Evolutionary conservation across 1,140 invertebrate species (phyloP).

Genomic region (Oedothorax gibbosus): DNA sequence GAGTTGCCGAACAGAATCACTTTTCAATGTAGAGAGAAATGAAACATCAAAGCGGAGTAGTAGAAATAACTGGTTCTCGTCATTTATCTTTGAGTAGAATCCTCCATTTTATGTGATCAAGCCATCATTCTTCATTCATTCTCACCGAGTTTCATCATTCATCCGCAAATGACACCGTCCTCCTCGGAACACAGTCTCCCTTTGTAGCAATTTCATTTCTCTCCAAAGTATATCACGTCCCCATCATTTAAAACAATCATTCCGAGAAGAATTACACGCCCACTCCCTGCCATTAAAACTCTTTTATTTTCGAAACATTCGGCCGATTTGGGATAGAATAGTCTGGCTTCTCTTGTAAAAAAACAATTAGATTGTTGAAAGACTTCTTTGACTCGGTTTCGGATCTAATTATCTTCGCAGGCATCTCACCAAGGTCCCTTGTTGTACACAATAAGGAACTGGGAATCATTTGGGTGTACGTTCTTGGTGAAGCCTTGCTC

Average conservation of each 20-base stretch:
- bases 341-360: conserved; percentile 22
- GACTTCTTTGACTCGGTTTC: neutral
- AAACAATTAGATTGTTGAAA: conserved; percentile 21
- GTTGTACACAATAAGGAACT: too few species aligned
- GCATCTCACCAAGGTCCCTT: too few species aligned
- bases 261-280: conserved; percentile 39
- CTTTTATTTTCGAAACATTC: conserved; percentile 1
- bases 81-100: too few species aligned
- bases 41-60: too few species aligned
- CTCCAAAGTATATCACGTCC: conserved; percentile 40
- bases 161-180: conserved; percentile 24
- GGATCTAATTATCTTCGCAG: too few species aligned
- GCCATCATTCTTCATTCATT: too few species aligned
- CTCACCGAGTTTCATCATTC: conserved; percentile 11
- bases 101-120: too few species aligned
- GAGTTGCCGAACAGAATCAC: too few species aligned
- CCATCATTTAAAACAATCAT: conserved; percentile 56
- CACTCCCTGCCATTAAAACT: conserved; percentile 41
- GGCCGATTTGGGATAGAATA: conserved; percentile 12
- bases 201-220: conserved; percentile 29
- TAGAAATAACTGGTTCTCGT: too few species aligned
- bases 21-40: too few species aligned
- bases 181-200: neutral
- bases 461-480: too few species aligned
- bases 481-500: too few species aligned